phyloP scores from a whole-genome alignment of 2,113 vertebrate genomes.

The Corythaixoides concolor region DNA sequence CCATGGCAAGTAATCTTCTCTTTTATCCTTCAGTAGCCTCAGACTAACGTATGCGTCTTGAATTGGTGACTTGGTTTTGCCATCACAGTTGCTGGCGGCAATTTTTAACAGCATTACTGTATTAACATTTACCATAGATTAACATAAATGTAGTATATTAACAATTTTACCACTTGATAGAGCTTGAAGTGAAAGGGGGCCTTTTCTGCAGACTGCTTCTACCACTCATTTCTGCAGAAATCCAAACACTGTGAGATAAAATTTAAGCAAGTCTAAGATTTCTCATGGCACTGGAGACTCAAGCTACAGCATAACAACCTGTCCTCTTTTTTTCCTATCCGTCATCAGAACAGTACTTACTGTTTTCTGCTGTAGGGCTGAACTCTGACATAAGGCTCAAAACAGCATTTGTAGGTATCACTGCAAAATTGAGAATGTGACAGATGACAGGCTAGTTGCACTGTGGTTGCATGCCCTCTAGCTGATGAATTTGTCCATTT shows the following conservation, averaged over 20 bases:
- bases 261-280: neutral
- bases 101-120: neutral
- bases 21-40: neutral
- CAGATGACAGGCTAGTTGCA: neutral
- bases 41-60: neutral
- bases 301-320: fast-evolving
- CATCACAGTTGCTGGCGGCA: neutral
- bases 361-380: neutral
- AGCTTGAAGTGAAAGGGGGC: neutral
- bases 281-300: neutral
- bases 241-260: neutral
- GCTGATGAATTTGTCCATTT: neutral
- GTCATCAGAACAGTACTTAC: neutral
- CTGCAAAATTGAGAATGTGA: neutral
- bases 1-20: slow-evolving; percentile 8
- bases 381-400: neutral
- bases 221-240: neutral
- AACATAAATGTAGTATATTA: neutral
- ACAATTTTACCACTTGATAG: neutral
- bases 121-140: neutral
- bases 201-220: neutral
- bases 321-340: neutral
- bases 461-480: neutral
- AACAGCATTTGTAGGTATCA: neutral
- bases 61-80: neutral